These are phyloP conservation scores for Glomeris maerens DNA, from an alignment of 1,140 invertebrate species.

Conservation along the genomic window DNA sequence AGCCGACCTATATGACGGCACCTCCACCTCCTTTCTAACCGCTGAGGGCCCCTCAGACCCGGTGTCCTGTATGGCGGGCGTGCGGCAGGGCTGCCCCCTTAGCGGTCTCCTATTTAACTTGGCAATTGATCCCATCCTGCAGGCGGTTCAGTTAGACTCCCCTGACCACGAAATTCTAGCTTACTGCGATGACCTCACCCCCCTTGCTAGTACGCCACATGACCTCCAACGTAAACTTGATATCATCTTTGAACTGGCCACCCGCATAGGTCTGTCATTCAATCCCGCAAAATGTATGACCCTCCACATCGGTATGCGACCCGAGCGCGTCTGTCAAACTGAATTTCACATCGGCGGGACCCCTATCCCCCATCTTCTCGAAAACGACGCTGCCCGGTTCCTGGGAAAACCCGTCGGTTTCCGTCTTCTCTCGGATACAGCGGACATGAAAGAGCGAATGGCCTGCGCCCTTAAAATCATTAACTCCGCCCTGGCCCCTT, in stretches of 20 bases:
- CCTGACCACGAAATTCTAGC: conserved; percentile 4
- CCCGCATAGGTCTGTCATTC: conserved; percentile 11
- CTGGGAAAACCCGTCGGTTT: not conserved
- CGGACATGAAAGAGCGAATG: not conserved
- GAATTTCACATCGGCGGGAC: not conserved
- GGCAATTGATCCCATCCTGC: conserved; percentile 20
- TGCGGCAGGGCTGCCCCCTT: conserved; percentile 26
- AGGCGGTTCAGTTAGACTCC: not conserved
- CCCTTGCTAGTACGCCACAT: not conserved
- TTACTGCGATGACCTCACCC: conserved; percentile 15
- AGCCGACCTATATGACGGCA: conserved; percentile 3
- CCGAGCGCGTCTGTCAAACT: not conserved
- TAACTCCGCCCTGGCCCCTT: conserved; percentile 7
- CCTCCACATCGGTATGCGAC: not conserved
- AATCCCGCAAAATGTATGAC: conserved; percentile 13
- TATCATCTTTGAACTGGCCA: not conserved
- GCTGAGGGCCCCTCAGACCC: not conserved
- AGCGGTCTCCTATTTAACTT: conserved; percentile 25
- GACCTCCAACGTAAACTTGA: conserved; percentile 12
- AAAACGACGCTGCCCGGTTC: not conserved
- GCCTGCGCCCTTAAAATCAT: not conserved
- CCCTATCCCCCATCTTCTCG: not conserved
- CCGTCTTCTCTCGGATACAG: not conserved
- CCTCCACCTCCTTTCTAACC: conserved; percentile 2
- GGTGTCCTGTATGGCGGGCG: conserved; percentile 18